Percentiles rank a stretch among this genome's conserved stretches.
Conservation (phyloP, 2,888 invertebrate species). For the Drosophila nr. fundita region DNA sequence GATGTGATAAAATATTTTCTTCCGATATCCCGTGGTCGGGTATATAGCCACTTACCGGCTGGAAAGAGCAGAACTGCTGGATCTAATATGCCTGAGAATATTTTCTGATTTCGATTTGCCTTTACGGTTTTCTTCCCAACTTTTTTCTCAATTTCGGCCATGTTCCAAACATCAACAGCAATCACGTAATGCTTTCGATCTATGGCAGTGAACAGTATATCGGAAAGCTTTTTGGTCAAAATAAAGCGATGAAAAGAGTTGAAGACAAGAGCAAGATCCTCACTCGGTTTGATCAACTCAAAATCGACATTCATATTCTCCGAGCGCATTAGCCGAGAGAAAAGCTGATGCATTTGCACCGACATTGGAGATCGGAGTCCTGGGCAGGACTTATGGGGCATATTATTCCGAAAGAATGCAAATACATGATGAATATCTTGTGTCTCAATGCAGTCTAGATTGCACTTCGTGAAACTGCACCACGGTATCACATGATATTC, state of each 20-base stretch:
- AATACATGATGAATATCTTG: constrained; percentile 60
- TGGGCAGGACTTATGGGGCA: constrained; percentile 12
- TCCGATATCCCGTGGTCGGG: background rate
- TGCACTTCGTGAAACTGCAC: constrained; percentile 49
- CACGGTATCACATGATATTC: constrained; percentile 52
- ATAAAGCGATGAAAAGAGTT: constrained; percentile 76
- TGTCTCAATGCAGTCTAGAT: constrained; percentile 33
- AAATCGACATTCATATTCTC: constrained; percentile 56
- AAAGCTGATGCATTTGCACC: constrained; percentile 47
- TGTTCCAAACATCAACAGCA: constrained; percentile 58
- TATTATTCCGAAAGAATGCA: constrained; percentile 48
- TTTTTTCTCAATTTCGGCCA: constrained; percentile 4
- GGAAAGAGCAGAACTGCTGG: constrained; percentile 72
- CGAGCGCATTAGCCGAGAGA: constrained; percentile 43
- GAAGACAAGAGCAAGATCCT: constrained; percentile 61
- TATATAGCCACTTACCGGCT: constrained; percentile 44
- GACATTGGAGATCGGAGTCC: constrained; percentile 57
- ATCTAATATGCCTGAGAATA: constrained; percentile 71
- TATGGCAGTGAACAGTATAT: constrained; percentile 46
- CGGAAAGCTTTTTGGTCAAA: constrained; percentile 56
- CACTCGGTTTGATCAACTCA: constrained; percentile 28
- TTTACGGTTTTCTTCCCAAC: constrained; percentile 13
- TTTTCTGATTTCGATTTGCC: constrained; percentile 28
- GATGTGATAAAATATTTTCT: background rate
- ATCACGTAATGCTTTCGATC: constrained; percentile 55